Evolutionary conservation across 2,797 vertebrate species (phyloP).

Genomic region (Apogon talboti): DNA sequence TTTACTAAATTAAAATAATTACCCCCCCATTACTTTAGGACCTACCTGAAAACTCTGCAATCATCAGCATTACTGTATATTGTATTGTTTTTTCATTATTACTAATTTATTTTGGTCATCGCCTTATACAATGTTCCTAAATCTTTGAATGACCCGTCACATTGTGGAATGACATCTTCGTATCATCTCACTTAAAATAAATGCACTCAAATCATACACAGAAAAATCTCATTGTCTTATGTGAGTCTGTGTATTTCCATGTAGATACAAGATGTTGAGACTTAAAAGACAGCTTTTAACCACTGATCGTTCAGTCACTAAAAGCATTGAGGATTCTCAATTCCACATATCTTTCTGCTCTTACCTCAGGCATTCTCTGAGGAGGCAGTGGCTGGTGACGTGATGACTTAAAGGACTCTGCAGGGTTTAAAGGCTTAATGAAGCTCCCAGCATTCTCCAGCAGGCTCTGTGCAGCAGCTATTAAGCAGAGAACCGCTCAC

Average conservation of each 20-base stretch:
- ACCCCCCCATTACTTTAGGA: constrained; percentile 41
- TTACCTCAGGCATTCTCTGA: constrained; percentile 54
- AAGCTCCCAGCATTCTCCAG: constrained; percentile 73
- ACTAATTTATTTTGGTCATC: too few relatives aligned
- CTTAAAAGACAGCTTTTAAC: constrained; percentile 24
- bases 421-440: constrained; percentile 82
- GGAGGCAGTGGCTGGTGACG: constrained; percentile 66
- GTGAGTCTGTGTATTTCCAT: constrained; percentile 11
- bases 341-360: constrained; percentile 35
- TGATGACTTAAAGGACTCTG: constrained; percentile 77
- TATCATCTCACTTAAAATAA: neutral
- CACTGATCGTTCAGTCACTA: constrained; percentile 15
- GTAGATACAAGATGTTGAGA: constrained; percentile 14
- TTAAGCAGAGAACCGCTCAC: constrained; percentile 59
- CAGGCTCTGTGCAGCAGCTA: constrained; percentile 60
- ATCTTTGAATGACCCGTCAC: too few relatives aligned
- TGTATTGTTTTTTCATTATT: neutral
- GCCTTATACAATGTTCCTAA: too few relatives aligned
- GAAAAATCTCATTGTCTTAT: neutral
- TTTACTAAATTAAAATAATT: constrained; percentile 40
- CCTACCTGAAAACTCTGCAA: constrained; percentile 3
- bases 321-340: constrained; percentile 38
- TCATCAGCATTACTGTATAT: neutral
- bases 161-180: too few relatives aligned
- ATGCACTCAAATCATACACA: neutral